Evolutionary conservation across 2,797 vertebrate species (phyloP), one percentile per base, ranked within the genome.

Genomic region (Lagorchestes hirsutus): DNA sequence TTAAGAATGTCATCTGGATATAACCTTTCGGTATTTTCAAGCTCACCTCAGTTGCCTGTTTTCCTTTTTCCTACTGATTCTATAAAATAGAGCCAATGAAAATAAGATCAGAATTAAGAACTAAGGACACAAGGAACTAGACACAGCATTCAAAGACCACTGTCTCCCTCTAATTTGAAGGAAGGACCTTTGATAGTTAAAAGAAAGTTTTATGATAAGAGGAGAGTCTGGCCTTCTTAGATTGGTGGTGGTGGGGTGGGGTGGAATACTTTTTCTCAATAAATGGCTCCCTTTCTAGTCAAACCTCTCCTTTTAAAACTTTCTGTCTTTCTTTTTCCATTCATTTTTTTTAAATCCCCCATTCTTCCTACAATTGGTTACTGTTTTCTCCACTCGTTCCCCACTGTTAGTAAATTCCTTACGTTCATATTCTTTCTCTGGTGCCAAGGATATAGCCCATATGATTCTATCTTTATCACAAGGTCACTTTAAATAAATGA

Each of bases 401-500:
- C 50, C 14, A 54, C 29, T 57, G n/a, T 92, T 55, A 55, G 54
- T 1, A n/a, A 55, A 34, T 40, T 50, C 6, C 16, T 10, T 87
- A n/a, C 34, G 5, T 95, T 90, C 52, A 93, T 40, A 40, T 93
- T 34, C 82, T 55, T 50, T 74, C 54, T 90, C 57, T 62, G 27
- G 29, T 57, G n/a, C 67, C 40, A 62, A 95, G 54, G 29, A 94
- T 74, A 92, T 14, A 31, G 2, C 2, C 54, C 55, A 54, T 90
- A n/a, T 0, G 4, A 14, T 92, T 95, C 92, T 50, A 91, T 56
- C 91, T 97, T 95, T 91, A 67, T 90, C 4, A 10, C 95, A 96
- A 96, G 97, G 95, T 94, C 91, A 58, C 97, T 96, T 96, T 92
- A 92, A 92, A 94, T 82, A 74, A 95, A 94, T 87, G 54, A 56